phyloP scores from a whole-genome alignment of 2,888 invertebrate species.

The Spodoptera picta region DNA sequence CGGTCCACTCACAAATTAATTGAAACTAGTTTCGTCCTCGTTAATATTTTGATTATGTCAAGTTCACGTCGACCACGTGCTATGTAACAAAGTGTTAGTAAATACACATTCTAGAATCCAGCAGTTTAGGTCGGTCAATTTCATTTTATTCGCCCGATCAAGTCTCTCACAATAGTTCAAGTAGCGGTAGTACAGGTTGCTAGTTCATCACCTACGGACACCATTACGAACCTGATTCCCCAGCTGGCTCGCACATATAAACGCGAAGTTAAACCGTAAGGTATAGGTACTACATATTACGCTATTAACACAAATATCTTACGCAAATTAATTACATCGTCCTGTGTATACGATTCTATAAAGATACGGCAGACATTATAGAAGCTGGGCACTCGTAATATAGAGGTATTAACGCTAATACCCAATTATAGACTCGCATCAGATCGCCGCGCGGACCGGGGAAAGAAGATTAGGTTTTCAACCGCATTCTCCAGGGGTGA shows the following conservation, averaged over 20 bases:
- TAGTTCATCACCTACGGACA: conserved; percentile 55
- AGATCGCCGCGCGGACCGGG: conserved; percentile 68
- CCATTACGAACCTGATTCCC: conserved; percentile 55
- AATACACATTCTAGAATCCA: neutral
- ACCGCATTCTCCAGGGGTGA: conserved; percentile 58
- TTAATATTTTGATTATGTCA: conserved; percentile 62
- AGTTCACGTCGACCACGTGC: conserved; percentile 31
- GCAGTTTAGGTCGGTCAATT: conserved; percentile 24
- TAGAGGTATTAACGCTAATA: conserved; percentile 80
- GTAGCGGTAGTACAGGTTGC: conserved; percentile 59
- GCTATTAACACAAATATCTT: conserved; percentile 30
- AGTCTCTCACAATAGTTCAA: conserved; percentile 54
- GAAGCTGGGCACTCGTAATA: conserved; percentile 63
- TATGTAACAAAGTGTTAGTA: conserved; percentile 6
- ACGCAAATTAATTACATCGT: conserved; percentile 18
- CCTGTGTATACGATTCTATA: conserved; percentile 13
- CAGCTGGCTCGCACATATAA: conserved; percentile 35
- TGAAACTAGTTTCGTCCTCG: conserved; percentile 74
- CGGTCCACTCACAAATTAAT: conserved; percentile 72
- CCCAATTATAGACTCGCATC: conserved; percentile 79
- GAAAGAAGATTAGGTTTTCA: conserved; percentile 76
- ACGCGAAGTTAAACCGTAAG: conserved; percentile 25
- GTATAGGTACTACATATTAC: conserved; percentile 1
- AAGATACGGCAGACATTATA: conserved; percentile 31
- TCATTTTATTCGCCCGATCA: conserved; percentile 32